Percentiles rank a stretch among this genome's conserved stretches.
These are phyloP conservation scores for Lamellibrachia columna DNA, from an alignment of 2,888 invertebrate genomes.

Conservation along the genomic window DNA sequence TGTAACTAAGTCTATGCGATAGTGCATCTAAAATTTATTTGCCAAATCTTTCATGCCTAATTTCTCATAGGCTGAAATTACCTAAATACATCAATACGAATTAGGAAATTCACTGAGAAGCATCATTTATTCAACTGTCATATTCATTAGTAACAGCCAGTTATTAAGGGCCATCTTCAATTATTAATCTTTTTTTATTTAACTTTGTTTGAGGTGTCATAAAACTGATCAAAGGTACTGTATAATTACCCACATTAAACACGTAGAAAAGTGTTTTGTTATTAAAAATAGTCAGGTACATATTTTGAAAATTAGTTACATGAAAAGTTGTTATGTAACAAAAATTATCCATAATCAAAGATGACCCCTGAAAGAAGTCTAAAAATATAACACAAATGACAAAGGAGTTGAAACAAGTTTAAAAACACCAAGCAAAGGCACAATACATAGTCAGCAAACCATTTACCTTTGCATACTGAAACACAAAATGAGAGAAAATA, in stretches of 20 bases:
- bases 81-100: not conserved
- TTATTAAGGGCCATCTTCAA: not conserved
- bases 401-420: not conserved
- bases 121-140: not conserved
- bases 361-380: not conserved
- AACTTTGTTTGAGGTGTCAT: not conserved
- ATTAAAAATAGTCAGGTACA: too few species aligned
- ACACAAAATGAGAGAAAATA: not conserved
- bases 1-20: too few species aligned
- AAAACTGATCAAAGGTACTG: not conserved
- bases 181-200: not conserved
- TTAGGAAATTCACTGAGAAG: too few species aligned
- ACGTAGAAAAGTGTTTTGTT: not conserved
- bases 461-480: slow-evolving; percentile 6
- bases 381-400: too few species aligned
- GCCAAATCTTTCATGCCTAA: too few species aligned
- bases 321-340: not conserved
- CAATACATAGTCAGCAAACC: not conserved
- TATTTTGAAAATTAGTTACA: not conserved
- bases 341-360: not conserved
- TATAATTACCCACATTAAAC: not conserved
- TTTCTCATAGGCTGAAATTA: too few species aligned
- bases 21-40: too few species aligned
- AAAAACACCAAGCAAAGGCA: not conserved
- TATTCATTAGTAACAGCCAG: too few species aligned